Conservation (phyloP, 2,888 invertebrate genomes). For the Caenorhabditis sp. region DNA sequence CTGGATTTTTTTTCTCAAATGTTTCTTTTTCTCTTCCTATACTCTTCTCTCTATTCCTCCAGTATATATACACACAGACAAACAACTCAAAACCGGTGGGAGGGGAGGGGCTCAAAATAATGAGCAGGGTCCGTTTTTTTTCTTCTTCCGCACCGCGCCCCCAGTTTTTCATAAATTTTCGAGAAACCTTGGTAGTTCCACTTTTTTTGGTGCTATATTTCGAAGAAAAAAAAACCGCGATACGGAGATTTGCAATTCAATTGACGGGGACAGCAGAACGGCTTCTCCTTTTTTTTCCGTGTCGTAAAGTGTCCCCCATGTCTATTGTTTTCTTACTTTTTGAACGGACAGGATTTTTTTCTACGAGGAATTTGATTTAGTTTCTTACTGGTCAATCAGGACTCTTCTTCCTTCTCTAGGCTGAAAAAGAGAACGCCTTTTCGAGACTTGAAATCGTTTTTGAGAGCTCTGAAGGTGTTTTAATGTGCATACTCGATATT, state of each 20-base stretch:
- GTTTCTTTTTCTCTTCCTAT: slow-evolving; percentile 6
- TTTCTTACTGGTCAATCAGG: not conserved
- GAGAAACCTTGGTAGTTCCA: slow-evolving; percentile 8
- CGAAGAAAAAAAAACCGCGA: not conserved
- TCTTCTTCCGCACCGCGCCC: not conserved
- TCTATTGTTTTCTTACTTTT: slow-evolving; percentile 1
- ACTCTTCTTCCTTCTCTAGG: too few species aligned
- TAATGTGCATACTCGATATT: too few species aligned
- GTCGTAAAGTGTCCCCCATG: slow-evolving; percentile 26
- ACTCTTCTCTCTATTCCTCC: not conserved
- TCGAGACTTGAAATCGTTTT: too few species aligned
- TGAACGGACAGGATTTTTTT: not conserved
- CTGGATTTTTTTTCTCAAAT: not conserved
- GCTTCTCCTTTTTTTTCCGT: not conserved
- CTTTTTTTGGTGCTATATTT: not conserved
- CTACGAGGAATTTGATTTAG: not conserved
- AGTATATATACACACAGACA: not conserved
- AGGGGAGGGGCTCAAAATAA: slow-evolving; percentile 34
- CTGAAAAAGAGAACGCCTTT: too few species aligned
- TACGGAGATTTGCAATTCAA: slow-evolving; percentile 29
- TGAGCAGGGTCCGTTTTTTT: slow-evolving; percentile 21
- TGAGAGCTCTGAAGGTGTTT: too few species aligned
- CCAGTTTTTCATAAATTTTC: slow-evolving; percentile 32
- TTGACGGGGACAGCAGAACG: not conserved
- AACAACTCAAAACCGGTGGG: slow-evolving; percentile 10